A percentile compares a stretch with the other conserved stretches of the same genome.
Evolutionary conservation across 1,140 invertebrate species (phyloP).

Genomic region (Hyles euphorbiae): DNA sequence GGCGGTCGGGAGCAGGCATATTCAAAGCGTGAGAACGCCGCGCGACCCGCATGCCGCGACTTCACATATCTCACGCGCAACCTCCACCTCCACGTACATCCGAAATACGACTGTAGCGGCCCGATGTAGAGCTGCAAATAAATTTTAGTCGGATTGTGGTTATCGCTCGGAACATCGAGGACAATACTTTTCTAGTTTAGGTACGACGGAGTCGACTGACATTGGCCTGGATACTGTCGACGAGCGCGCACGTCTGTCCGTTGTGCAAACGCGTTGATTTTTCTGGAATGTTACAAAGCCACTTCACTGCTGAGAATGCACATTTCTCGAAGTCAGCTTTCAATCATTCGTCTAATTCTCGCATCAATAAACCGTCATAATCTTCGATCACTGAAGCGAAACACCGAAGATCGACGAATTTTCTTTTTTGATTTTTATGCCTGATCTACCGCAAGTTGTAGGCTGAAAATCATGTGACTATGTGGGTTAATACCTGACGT

Average conservation of each 20-base stretch:
- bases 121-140: conserved; percentile 36
- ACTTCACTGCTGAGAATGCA: background rate
- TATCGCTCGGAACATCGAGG: conserved; percentile 71
- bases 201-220: conserved; percentile 54
- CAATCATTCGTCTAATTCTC: background rate
- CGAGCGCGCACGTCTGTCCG: conserved; percentile 58
- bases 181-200: conserved; percentile 74
- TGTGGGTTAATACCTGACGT: conserved; percentile 34
- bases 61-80: conserved; percentile 74
- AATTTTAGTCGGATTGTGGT: conserved; percentile 34
- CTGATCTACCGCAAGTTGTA: conserved; percentile 52
- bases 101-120: conserved; percentile 39
- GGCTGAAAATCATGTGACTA: conserved; percentile 44
- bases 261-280: conserved; percentile 23
- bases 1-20: conserved; percentile 63
- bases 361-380: background rate
- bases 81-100: conserved; percentile 31
- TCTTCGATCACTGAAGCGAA: too few species aligned
- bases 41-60: conserved; percentile 70
- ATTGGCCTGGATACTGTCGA: conserved; percentile 70
- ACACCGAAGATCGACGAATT: background rate
- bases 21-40: conserved; percentile 73
- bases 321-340: background rate
- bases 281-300: conserved; percentile 7
- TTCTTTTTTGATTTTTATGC: conserved; percentile 20